Evolutionary conservation across 2,113 vertebrate genomes (phyloP).

Genomic region (Pluvialis apricaria): DNA sequence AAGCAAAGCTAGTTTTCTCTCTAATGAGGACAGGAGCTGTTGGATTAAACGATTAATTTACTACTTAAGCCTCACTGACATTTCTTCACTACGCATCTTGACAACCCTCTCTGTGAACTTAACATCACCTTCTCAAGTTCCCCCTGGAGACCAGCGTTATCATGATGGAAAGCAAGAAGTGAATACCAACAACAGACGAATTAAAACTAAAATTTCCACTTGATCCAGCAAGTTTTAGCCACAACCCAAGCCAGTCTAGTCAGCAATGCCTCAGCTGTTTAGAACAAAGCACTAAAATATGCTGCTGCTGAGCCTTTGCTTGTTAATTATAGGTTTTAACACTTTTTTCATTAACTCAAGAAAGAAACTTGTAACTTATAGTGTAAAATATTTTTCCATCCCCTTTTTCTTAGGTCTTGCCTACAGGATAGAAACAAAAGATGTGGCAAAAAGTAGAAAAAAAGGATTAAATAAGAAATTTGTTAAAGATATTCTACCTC

Average conservation of each 20-base stretch:
- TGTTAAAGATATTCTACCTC: not conserved
- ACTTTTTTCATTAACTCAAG: not conserved
- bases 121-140: not conserved
- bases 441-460: not conserved
- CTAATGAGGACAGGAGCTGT: not conserved
- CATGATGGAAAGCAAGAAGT: not conserved
- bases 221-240: not conserved
- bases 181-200: not conserved
- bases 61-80: constrained; percentile 11
- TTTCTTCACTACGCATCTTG: not conserved
- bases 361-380: not conserved
- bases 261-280: not conserved
- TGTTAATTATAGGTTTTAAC: not conserved
- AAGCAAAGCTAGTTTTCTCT: not conserved
- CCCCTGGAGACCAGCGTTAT: not conserved
- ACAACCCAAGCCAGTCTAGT: not conserved
- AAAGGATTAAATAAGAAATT: not conserved
- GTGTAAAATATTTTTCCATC: not conserved
- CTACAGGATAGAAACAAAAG: not conserved
- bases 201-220: not conserved
- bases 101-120: constrained; percentile 18
- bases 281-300: not conserved
- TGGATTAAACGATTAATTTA: constrained; percentile 39
- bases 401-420: not conserved
- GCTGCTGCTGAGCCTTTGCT: not conserved